Conservation (phyloP, 1,140 invertebrate species). For the Orius insidiosus region DNA sequence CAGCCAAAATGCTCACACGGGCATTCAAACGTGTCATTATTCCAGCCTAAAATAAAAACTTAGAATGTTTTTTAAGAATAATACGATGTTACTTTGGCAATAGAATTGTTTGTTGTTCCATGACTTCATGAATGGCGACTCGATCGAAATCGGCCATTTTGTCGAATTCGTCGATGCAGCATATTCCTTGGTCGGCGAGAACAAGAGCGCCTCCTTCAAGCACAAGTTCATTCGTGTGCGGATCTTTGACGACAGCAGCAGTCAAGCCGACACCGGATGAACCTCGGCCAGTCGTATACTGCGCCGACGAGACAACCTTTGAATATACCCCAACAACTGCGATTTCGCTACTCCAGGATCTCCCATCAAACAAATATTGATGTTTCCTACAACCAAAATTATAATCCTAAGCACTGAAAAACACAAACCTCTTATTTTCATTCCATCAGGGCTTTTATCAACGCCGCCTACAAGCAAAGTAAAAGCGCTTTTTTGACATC, state of each 20-base stretch:
- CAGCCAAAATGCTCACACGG: slow-evolving; percentile 82
- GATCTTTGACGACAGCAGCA: slow-evolving; percentile 95
- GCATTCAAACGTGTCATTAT: slow-evolving; percentile 62
- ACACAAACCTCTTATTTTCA: slow-evolving; percentile 54
- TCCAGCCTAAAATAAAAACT: slow-evolving; percentile 49
- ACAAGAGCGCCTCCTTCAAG: slow-evolving; percentile 95
- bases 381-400: slow-evolving; percentile 46
- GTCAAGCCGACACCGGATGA: slow-evolving; percentile 96
- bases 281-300: slow-evolving; percentile 81
- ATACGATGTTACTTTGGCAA: slow-evolving; percentile 63
- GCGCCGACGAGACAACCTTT: slow-evolving; percentile 77
- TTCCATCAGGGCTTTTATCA: slow-evolving; percentile 68
- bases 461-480: slow-evolving; percentile 90
- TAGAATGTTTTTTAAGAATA: background rate
- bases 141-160: slow-evolving; percentile 96
- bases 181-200: slow-evolving; percentile 90
- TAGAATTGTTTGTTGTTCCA: slow-evolving; percentile 99
- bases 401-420: slow-evolving; percentile 1
- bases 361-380: slow-evolving; percentile 98
- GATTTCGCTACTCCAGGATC: slow-evolving; percentile 99
- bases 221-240: slow-evolving; percentile 61
- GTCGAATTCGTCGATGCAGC: slow-evolving; percentile 99
- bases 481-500: slow-evolving; percentile 96
- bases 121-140: slow-evolving; percentile 97
- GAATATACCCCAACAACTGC: slow-evolving; percentile 88